Conservation (phyloP, 1,140 invertebrate genomes). For the Drosophila kohkoa region DNA sequence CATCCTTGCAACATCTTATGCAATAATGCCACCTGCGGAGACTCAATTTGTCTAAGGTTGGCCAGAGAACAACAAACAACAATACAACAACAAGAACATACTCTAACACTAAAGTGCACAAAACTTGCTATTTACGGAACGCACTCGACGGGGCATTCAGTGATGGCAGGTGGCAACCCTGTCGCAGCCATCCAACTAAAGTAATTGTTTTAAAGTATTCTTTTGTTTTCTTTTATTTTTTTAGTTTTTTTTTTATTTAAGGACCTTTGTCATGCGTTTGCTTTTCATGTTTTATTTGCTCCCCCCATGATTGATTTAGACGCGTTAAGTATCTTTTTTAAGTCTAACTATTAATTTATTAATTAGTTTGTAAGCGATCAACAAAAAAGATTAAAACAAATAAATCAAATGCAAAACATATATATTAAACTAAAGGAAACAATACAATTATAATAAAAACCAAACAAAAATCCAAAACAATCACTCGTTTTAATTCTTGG, state of each 20-base stretch:
- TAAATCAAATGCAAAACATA: conserved; percentile 74
- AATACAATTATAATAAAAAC: conserved; percentile 76
- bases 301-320: conserved; percentile 66
- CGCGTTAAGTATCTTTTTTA: conserved; percentile 68
- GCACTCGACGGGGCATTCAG: neutral
- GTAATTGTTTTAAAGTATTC: conserved; percentile 72
- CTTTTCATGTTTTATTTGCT: conserved; percentile 61
- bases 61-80: conserved; percentile 10
- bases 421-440: conserved; percentile 72
- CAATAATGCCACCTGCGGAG: conserved; percentile 10
- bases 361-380: conserved; percentile 77
- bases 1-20: neutral
- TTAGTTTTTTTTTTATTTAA: conserved; percentile 48
- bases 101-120: conserved; percentile 2
- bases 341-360: conserved; percentile 83
- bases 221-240: conserved; percentile 49
- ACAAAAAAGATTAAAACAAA: conserved; percentile 68
- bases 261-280: conserved; percentile 58
- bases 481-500: neutral
- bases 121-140: conserved; percentile 16
- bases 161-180: conserved; percentile 21
- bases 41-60: conserved; percentile 76
- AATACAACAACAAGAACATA: neutral
- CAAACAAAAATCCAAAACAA: conserved; percentile 24
- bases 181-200: conserved; percentile 45